These are phyloP conservation scores for Eristalis pertinax DNA, from an alignment of 2,888 invertebrate species.

Conservation along the genomic window DNA sequence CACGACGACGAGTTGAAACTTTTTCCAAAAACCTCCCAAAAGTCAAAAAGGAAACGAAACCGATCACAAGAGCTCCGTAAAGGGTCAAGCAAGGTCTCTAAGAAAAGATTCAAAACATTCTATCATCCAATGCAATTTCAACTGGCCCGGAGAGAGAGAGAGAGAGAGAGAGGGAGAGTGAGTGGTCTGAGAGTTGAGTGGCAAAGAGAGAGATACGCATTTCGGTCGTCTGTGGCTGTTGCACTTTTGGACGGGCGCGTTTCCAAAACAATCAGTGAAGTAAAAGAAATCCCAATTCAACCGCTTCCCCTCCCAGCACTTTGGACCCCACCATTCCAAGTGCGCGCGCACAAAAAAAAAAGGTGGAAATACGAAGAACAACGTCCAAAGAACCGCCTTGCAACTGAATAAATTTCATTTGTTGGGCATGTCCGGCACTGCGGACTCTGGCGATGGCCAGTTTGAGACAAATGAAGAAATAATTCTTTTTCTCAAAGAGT, in stretches of 20 bases:
- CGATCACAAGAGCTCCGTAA: neutral
- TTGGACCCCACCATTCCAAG: neutral
- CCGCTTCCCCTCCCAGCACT: neutral
- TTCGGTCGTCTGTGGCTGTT: slow-evolving; percentile 3
- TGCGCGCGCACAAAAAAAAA: too few relatives aligned
- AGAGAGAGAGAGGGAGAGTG: too few relatives aligned
- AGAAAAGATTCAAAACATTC: slow-evolving; percentile 48
- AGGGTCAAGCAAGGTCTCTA: slow-evolving; percentile 48
- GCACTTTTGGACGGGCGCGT: slow-evolving; percentile 51
- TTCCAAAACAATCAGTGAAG: slow-evolving; percentile 43
- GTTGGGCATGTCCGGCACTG: slow-evolving; percentile 28
- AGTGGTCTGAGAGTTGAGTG: too few relatives aligned
- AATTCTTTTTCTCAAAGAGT: slow-evolving; percentile 54
- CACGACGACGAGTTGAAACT: too few relatives aligned
- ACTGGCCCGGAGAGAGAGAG: too few relatives aligned
- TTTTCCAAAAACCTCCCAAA: slow-evolving; percentile 8
- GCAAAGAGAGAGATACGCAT: too few relatives aligned
- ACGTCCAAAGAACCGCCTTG: slow-evolving; percentile 15
- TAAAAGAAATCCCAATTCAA: neutral
- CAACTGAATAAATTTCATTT: slow-evolving; percentile 68
- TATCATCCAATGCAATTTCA: slow-evolving; percentile 19
- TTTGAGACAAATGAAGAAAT: slow-evolving; percentile 69
- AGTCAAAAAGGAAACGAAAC: neutral
- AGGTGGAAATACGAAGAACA: slow-evolving; percentile 8
- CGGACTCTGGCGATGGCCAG: neutral